Percentiles rank a stretch among this genome's conserved stretches.
Evolutionary conservation across 1,140 invertebrate species (phyloP).

Genomic region (Spodoptera frugiperda): DNA sequence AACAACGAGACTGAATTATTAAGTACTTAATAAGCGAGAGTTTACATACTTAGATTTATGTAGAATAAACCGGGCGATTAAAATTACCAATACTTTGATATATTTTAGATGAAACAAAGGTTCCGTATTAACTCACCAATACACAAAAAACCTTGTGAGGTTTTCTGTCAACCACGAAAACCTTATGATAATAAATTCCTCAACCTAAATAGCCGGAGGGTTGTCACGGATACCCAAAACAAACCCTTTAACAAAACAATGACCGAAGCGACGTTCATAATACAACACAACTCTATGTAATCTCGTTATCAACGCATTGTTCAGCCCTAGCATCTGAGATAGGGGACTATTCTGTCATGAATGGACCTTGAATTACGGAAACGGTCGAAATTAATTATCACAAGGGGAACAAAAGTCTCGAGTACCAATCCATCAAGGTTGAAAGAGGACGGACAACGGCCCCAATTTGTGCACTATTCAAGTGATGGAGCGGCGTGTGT

Average conservation of each 20-base stretch:
- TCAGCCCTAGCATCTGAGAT: constrained; percentile 54
- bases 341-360: constrained; percentile 53
- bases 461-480: constrained; percentile 53
- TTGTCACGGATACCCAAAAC: constrained; percentile 14
- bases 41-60: no score
- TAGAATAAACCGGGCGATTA: no score
- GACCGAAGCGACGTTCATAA: constrained; percentile 39
- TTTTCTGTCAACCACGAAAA: no score
- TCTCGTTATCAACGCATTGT: constrained; percentile 55
- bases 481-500: constrained; percentile 17
- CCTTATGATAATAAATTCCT: constrained; percentile 3
- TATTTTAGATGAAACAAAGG: no score
- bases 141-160: no score
- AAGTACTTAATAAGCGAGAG: no score
- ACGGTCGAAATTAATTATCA: constrained; percentile 74
- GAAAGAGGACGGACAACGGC: constrained; percentile 72
- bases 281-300: constrained; percentile 48
- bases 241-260: constrained; percentile 49
- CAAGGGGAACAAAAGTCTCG: constrained; percentile 73
- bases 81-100: no score
- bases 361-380: constrained; percentile 54
- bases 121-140: no score
- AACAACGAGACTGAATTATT: no score
- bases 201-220: constrained; percentile 7
- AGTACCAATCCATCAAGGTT: constrained; percentile 72